These are phyloP conservation scores for Kryptolebias marmoratus DNA, from an alignment of 2,113 vertebrate species.

Conservation along the genomic window DNA sequence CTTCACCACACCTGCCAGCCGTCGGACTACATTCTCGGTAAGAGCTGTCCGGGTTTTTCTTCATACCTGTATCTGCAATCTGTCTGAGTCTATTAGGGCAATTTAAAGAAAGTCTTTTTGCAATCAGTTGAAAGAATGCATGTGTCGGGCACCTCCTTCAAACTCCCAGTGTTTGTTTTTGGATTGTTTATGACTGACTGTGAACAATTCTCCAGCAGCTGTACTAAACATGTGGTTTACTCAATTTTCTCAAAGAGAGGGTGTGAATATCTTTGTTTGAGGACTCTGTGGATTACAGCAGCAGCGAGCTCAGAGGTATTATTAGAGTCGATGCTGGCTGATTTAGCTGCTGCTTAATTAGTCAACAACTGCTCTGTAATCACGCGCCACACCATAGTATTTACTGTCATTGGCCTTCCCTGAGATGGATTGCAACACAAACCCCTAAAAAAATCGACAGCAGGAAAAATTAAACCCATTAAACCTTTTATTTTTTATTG, in stretches of 20 bases:
- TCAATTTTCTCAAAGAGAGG: slow-evolving; percentile 63
- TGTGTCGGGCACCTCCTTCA: not conserved
- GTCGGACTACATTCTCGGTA: slow-evolving; percentile 73
- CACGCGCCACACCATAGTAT: slow-evolving; percentile 56
- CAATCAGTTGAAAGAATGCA: not conserved
- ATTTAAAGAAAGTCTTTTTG: not conserved
- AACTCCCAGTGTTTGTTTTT: slow-evolving; percentile 19
- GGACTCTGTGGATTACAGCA: slow-evolving; percentile 42
- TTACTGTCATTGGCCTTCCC: slow-evolving; percentile 55
- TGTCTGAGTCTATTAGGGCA: not conserved
- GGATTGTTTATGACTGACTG: slow-evolving; percentile 4
- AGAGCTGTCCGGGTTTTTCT: not conserved
- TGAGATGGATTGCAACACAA: slow-evolving; percentile 17
- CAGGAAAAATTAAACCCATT: not conserved
- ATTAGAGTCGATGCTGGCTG: slow-evolving; percentile 59
- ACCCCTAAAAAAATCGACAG: not conserved
- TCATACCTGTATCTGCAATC: not conserved
- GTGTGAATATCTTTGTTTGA: slow-evolving; percentile 65
- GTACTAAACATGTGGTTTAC: slow-evolving; percentile 34
- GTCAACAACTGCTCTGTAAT: slow-evolving; percentile 67
- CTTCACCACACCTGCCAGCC: slow-evolving; percentile 83
- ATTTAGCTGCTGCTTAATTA: slow-evolving; percentile 70
- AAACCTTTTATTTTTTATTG: not conserved
- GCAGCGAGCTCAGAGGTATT: slow-evolving; percentile 51
- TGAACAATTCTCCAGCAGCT: slow-evolving; percentile 29